phyloP scores from a whole-genome alignment of 2,888 invertebrate species.

The Conops quadrifasciatus region DNA sequence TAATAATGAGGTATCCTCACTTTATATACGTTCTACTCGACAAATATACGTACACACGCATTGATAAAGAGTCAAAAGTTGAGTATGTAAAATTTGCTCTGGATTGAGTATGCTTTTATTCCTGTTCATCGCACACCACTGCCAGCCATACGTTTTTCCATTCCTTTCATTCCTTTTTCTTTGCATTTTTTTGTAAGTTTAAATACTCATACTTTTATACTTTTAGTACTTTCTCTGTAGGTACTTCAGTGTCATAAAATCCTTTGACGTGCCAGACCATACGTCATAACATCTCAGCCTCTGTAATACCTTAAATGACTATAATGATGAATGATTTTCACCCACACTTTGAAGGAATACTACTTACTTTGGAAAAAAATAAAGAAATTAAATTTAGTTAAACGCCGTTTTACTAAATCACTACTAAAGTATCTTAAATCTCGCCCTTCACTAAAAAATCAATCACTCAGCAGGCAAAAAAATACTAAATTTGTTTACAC shows the following conservation, averaged over 20 bases:
- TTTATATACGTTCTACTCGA: slow-evolving; percentile 12
- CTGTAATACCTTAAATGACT: too few relatives aligned
- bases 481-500: too few relatives aligned
- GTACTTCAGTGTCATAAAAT: slow-evolving; percentile 16
- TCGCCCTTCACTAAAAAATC: too few relatives aligned
- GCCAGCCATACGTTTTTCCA: neutral
- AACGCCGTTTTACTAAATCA: too few relatives aligned
- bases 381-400: too few relatives aligned
- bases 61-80: neutral
- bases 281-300: too few relatives aligned
- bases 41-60: neutral
- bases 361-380: too few relatives aligned
- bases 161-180: neutral
- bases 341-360: too few relatives aligned
- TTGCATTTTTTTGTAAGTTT: neutral
- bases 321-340: neutral
- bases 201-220: neutral
- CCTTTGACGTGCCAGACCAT: slow-evolving; percentile 2
- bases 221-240: neutral
- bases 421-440: too few relatives aligned
- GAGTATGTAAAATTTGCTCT: neutral
- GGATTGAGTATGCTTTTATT: slow-evolving; percentile 5
- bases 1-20: slow-evolving; percentile 6
- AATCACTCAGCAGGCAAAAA: too few relatives aligned
- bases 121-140: slow-evolving; percentile 3